Evolutionary conservation across 2,797 vertebrate genomes (phyloP), one percentile per base, ranked within the genome.

Genomic region (Pangasius djambal): DNA sequence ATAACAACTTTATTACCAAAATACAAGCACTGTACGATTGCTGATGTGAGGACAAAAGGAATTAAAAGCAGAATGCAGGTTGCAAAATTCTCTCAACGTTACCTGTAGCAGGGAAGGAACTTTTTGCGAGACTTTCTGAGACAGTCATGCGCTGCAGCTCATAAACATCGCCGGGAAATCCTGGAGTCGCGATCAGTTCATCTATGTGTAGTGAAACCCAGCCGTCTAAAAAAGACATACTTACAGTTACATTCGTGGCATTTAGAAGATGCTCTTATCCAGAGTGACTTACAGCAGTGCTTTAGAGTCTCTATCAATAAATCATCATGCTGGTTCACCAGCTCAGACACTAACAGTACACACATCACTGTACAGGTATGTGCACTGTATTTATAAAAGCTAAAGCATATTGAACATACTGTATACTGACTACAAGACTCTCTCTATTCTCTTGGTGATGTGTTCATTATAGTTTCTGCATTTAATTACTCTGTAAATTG

Each of bases 121-220:
- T 55, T 72, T 83, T 78, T 48, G 69, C 13, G 1, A 91, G 75
- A 20, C 85, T 59, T 50, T 91, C 77, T 28, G 89, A 89, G 44
- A 90, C 70, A 40, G 86, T 88, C 86, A 65, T 67, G 15, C 22
- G 59, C 48, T 88, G 86, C 31, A 91, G 74, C 20, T 86, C 75
- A 34, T 81, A 83, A 61, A 90, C 79, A 44, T 90, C 83, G 55
- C 82, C 86, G 9, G 52, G 86, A 86, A 91, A 90, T 59, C 67
- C 88, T 31, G 84, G 67, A 37, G 61, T 83, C 78, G 31, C 69
- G 48, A 91, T 70, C 25, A 91, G 83, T 65, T 91, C 91, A 89
- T 91, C 91, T 25, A 91, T 50, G 69, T 91, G 91, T 59, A 90
- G 52, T 59, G 87, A 86, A 65, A 61, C 86, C 91, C 91, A 91